Evolutionary conservation across 2,888 invertebrate species (phyloP), one percentile per base, ranked within the genome.

Genomic region (Sesamia inferens): DNA sequence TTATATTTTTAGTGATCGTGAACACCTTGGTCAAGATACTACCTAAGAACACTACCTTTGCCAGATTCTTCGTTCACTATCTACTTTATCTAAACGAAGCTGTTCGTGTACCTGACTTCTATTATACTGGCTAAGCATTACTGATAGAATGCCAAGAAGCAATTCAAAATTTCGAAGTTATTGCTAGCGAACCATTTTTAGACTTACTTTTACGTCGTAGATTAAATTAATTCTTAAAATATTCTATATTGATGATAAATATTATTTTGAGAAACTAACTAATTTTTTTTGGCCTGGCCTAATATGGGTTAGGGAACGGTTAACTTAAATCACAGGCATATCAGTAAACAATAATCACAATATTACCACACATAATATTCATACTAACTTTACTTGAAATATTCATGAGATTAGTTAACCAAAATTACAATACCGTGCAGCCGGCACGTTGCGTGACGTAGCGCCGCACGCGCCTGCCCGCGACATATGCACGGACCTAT

Each of bases 401-500:
- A 88, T 89, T 87, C 80, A 88, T 89, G 78, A 87, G 79, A 79
- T 77, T 74, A 80, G 62, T 76, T 78, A 75, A 85, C 76, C 77
- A 82, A 82, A 84, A 75, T 39, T 61, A 79, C 71, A 74, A 66
- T 71, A 61, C 54, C 55, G 39, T 74, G 81, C 87, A 85, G 85
- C 85, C 83, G 78, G 64, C 86, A 83, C 79, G 82, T 87, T 87
- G 91, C 91, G 89, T 92, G 94, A 91, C 92, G 92, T 88, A 89
- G 89, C 83, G 81, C 74, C 90, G 91, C 92, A 88, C 91, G 91
- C 92, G 92, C 90, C 85, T 59, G 71, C 76, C 68, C 91, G 91
- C 92, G 90, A 92, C 93, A 90, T 91, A 91, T 91, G 90, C 86
- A 85, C 86, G 80, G 87, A 87, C 89, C 88, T 95, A 95, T 95